Percentiles rank a stretch among this genome's conserved stretches.
phyloP scores from a whole-genome alignment of 2,888 invertebrate species.

The Agrotis segetum region DNA sequence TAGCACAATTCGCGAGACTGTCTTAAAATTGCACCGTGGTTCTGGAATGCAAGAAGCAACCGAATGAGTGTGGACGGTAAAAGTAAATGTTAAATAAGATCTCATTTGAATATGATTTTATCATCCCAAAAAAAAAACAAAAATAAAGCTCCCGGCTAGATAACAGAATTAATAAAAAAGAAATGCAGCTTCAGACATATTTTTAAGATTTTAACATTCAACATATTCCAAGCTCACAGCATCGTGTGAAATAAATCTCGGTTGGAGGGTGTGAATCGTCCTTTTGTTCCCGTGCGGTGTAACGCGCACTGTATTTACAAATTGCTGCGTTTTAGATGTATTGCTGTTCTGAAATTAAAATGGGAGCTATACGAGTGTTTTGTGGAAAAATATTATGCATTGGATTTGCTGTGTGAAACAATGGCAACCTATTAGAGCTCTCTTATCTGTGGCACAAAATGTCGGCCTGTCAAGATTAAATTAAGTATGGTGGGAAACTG shows the following conservation, averaged over 20 bases:
- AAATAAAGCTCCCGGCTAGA: too few species aligned
- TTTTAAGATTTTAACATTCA: conserved; percentile 18
- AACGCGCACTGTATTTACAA: conserved; percentile 34
- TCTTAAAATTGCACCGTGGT: too few species aligned
- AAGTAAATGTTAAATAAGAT: too few species aligned
- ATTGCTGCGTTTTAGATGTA: conserved; percentile 19
- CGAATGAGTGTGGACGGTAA: too few species aligned
- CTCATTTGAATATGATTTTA: too few species aligned
- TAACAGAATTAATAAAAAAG: background rate
- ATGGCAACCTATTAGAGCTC: conserved; percentile 52
- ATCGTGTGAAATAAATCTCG: conserved; percentile 40
- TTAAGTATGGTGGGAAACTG: conserved; percentile 7
- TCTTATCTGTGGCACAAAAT: conserved; percentile 44
- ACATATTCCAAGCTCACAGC: conserved; percentile 27
- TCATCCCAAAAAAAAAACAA: too few species aligned
- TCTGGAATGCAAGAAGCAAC: too few species aligned
- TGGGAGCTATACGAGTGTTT: background rate
- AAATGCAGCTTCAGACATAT: conserved; percentile 9
- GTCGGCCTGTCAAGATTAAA: conserved; percentile 42
- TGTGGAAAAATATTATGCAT: too few species aligned
- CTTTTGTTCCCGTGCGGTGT: conserved; percentile 29
- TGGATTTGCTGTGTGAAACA: conserved; percentile 41
- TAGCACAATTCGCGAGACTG: too few species aligned
- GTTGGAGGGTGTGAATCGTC: conserved; percentile 20
- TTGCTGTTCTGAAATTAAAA: conserved; percentile 14